These are phyloP conservation scores for Mycalesis mineus DNA, from an alignment of 2,888 invertebrate species.

Conservation along the genomic window DNA sequence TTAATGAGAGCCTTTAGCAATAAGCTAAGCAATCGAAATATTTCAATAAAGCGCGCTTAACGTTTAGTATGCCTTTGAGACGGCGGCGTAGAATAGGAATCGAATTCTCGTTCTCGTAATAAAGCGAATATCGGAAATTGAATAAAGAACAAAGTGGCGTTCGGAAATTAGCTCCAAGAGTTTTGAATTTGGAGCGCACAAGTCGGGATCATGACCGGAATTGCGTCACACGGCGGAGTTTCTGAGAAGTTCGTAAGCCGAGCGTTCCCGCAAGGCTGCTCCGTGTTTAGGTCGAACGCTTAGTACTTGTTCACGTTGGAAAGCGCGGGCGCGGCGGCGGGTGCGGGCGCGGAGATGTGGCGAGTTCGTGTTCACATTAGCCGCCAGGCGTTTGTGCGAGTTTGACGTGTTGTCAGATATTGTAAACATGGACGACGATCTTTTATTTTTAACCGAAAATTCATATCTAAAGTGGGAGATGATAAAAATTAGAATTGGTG, in stretches of 20 bases:
- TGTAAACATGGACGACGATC: too few species aligned
- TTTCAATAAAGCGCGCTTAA: constrained; percentile 13
- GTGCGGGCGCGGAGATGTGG: too few species aligned
- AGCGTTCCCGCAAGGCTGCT: constrained; percentile 44
- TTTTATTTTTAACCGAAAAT: too few species aligned
- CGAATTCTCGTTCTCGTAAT: constrained; percentile 48
- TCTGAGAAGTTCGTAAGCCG: constrained; percentile 68
- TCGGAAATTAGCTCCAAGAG: constrained; percentile 76
- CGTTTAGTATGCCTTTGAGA: constrained; percentile 14
- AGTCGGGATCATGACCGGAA: constrained; percentile 72
- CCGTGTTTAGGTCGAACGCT: constrained; percentile 46
- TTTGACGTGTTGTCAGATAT: too few species aligned
- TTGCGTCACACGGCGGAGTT: constrained; percentile 67
- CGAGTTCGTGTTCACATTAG: too few species aligned
- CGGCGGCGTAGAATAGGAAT: constrained; percentile 34
- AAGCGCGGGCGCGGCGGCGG: too few species aligned
- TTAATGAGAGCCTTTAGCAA: constrained; percentile 35
- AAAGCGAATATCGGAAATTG: constrained; percentile 72
- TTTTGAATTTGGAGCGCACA: constrained; percentile 59
- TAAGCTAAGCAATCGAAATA: constrained; percentile 26
- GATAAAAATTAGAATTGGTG: too few species aligned
- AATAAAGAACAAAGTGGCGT: constrained; percentile 76
- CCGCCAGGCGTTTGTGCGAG: too few species aligned
- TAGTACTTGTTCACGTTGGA: too few species aligned
- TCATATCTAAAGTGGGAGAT: too few species aligned